Conservation (phyloP, 2,888 invertebrate species). For the Himalopsyche anomala region DNA sequence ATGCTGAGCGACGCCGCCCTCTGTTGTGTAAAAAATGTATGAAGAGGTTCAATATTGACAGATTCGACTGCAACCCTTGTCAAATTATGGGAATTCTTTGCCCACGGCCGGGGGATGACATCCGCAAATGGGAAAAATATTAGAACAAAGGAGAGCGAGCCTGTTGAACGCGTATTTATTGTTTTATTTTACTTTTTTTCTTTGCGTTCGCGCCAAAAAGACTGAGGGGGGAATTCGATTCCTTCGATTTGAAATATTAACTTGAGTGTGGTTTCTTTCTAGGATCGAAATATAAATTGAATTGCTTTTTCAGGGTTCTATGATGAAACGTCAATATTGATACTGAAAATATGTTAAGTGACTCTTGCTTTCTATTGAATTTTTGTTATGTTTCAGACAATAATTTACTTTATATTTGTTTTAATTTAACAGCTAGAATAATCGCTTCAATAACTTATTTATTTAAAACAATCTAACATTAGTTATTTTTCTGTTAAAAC, state of each 20-base stretch:
- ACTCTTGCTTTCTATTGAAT: too few species aligned
- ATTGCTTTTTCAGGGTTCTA: neutral
- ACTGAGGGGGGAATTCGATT: neutral
- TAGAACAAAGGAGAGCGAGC: constrained; percentile 51
- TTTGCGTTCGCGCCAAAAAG: constrained; percentile 17
- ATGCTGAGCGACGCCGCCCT: constrained; percentile 44
- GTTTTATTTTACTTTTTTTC: constrained; percentile 35
- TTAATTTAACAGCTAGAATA: too few species aligned
- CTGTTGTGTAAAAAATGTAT: constrained; percentile 60
- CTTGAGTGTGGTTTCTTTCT: neutral
- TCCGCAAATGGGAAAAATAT: constrained; percentile 57
- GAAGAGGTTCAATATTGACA: constrained; percentile 64
- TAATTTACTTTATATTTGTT: too few species aligned
- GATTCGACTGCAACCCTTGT: constrained; percentile 65
- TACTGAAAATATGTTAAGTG: too few species aligned
- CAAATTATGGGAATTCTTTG: constrained; percentile 63
- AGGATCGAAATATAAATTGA: neutral
- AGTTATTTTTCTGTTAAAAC: too few species aligned
- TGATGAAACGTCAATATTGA: too few species aligned
- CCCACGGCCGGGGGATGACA: constrained; percentile 55
- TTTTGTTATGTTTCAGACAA: too few species aligned
- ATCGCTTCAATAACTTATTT: too few species aligned
- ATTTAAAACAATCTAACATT: too few species aligned
- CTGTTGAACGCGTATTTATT: constrained; percentile 43
- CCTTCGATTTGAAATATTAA: constrained; percentile 26